Conservation (phyloP, 2,797 vertebrate genomes). For the Siniperca undulata region DNA sequence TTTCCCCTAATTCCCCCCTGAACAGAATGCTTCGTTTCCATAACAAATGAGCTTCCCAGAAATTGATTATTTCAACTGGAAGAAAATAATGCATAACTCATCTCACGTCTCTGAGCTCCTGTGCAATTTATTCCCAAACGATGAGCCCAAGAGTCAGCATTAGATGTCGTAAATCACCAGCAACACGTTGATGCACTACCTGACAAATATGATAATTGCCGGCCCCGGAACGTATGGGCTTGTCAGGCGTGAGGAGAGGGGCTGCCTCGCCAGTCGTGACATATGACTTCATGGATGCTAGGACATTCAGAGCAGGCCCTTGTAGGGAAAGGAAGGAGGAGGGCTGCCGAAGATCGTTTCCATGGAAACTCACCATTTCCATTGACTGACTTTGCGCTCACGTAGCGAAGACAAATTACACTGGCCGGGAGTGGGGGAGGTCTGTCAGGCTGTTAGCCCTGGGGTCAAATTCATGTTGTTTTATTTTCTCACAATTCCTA, state of each 20-base stretch:
- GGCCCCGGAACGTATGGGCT: constrained; percentile 73
- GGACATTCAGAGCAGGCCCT: constrained; percentile 80
- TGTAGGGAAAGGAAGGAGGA: constrained; percentile 61
- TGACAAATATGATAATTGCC: constrained; percentile 85
- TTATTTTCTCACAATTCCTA: constrained; percentile 85
- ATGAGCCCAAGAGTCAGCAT: constrained; percentile 78
- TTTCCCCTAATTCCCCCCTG: constrained; percentile 57
- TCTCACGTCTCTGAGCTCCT: constrained; percentile 67
- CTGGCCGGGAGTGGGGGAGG: constrained; percentile 80
- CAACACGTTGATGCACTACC: constrained; percentile 78
- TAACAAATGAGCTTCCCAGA: constrained; percentile 76
- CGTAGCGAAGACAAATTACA: constrained; percentile 88
- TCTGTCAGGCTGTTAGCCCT: constrained; percentile 85
- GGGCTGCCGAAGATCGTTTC: constrained; percentile 84
- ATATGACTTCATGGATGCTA: constrained; percentile 84
- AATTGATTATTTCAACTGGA: constrained; percentile 83
- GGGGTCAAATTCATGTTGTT: constrained; percentile 86
- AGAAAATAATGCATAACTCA: constrained; percentile 84
- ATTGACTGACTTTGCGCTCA: constrained; percentile 88
- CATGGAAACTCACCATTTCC: constrained; percentile 88
- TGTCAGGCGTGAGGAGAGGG: constrained; percentile 72
- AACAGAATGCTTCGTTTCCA: constrained; percentile 79
- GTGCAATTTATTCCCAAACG: constrained; percentile 80
- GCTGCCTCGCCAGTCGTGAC: constrained; percentile 79
- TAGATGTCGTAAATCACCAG: constrained; percentile 78